Evolutionary conservation across 2,797 vertebrate species (phyloP).

Genomic region (Falco berigora): DNA sequence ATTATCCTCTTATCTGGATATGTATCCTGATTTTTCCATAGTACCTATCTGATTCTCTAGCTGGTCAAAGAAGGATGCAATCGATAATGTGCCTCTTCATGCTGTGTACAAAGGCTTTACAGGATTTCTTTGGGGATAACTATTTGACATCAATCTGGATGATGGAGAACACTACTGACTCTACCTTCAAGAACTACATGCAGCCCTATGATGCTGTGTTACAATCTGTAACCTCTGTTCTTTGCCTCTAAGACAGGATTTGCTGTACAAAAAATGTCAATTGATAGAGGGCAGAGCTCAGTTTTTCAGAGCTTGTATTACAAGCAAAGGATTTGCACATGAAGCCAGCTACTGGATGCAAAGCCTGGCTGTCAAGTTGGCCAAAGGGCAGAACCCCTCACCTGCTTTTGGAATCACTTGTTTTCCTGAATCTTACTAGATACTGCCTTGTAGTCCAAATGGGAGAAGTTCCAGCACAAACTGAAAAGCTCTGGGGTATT

Average conservation of each 20-base stretch:
- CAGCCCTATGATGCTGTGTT: background rate
- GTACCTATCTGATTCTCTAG: background rate
- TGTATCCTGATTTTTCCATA: background rate
- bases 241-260: background rate
- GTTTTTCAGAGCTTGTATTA: background rate
- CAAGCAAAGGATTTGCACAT: background rate
- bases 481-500: background rate
- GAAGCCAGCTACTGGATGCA: background rate
- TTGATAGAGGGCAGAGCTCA: background rate
- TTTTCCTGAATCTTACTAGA: background rate
- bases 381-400: background rate
- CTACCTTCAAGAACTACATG: background rate
- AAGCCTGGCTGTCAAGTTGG: background rate
- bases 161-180: background rate
- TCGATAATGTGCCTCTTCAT: background rate
- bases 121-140: background rate
- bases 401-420: background rate
- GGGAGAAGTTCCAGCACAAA: background rate
- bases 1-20: background rate
- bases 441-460: background rate
- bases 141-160: background rate
- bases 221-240: background rate
- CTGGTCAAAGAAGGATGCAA: background rate
- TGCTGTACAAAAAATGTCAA: background rate
- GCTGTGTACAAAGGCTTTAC: background rate